These are phyloP conservation scores for Hemichromis elongatus DNA, from an alignment of 2,113 vertebrate species.

Conservation along the genomic window DNA sequence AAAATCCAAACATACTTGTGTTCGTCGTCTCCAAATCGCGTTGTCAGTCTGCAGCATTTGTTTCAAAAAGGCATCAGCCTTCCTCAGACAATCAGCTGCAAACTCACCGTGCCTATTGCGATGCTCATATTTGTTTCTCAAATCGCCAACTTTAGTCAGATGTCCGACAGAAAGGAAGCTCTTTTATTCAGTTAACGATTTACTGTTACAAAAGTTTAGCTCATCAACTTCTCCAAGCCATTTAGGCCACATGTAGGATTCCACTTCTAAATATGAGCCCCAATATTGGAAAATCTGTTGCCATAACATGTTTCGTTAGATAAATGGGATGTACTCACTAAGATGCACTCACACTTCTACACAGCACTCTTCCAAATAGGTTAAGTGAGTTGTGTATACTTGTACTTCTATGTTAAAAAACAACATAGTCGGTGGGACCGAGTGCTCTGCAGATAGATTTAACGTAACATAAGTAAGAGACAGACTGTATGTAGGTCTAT, in stretches of 20 bases:
- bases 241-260: background rate
- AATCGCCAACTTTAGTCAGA: background rate
- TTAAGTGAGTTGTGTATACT: background rate
- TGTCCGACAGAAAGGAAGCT: background rate
- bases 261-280: background rate
- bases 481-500: background rate
- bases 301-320: background rate
- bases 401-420: background rate
- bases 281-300: fast-evolving
- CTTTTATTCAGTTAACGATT: background rate
- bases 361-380: background rate
- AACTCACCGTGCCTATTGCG: background rate
- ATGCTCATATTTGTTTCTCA: background rate
- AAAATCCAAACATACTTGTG: fast-evolving
- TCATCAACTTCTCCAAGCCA: background rate
- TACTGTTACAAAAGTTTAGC: background rate
- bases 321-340: background rate
- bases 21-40: fast-evolving
- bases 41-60: background rate
- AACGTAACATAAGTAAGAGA: background rate
- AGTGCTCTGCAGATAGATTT: background rate
- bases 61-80: background rate
- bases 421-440: background rate
- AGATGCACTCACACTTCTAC: background rate
- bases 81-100: background rate